Conservation (phyloP, 2,888 invertebrate genomes). For the Kryphioiulus occultus region DNA sequence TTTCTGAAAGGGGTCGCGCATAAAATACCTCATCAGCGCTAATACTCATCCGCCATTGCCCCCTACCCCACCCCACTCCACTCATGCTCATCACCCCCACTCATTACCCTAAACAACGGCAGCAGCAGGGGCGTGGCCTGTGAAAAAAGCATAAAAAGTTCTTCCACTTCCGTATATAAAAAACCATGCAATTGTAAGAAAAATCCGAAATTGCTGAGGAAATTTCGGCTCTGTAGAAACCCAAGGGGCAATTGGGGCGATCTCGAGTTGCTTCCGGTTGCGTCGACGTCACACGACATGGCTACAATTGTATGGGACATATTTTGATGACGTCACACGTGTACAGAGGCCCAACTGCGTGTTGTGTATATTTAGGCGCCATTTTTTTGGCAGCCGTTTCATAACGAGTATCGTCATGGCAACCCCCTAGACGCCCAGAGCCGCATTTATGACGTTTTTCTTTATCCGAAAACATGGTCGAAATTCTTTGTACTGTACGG, state of each 20-base stretch:
- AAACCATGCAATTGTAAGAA: constrained; percentile 24
- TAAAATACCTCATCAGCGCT: constrained; percentile 4
- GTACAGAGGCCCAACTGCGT: constrained; percentile 21
- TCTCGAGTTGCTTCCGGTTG: not conserved
- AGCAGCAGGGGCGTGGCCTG: not conserved
- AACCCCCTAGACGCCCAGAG: not conserved
- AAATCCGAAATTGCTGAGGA: not conserved
- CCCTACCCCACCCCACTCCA: not conserved
- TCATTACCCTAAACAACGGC: not conserved
- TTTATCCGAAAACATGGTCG: not conserved
- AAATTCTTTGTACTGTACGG: no score
- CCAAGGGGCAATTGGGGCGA: not conserved
- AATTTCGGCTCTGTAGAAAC: not conserved
- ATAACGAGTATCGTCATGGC: constrained; percentile 16
- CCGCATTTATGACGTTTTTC: not conserved
- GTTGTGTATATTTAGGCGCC: constrained; percentile 38
- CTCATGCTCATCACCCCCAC: not conserved
- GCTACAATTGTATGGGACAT: not conserved
- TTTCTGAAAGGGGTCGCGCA: not conserved
- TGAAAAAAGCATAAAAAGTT: constrained; percentile 28
- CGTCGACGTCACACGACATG: not conserved
- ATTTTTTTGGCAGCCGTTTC: constrained; percentile 36
- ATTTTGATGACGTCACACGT: constrained; percentile 40
- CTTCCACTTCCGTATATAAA: constrained; percentile 38
- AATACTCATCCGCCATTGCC: not conserved